Evolutionary conservation across 1,140 invertebrate species (phyloP), one percentile per base, ranked within the genome.

Genomic region (Pseudomyrmex gracilis): DNA sequence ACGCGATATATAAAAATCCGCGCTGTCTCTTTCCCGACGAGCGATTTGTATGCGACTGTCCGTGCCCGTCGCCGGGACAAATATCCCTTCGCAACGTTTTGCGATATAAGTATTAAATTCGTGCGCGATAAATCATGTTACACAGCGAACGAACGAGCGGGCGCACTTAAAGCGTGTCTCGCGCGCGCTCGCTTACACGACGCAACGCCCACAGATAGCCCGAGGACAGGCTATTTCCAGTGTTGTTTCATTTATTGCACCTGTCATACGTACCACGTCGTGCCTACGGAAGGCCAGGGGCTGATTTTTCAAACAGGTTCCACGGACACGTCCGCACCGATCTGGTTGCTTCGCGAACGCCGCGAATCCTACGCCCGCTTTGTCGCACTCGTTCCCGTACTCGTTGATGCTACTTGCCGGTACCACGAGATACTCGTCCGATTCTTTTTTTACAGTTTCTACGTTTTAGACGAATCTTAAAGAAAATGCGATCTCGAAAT

Each of bases 301-400:
- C 85, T 95, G 95, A 87, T 95, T 94, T 60, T 92, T 89, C 64
- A 95, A 90, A 91, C 95, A 95, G 47, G 93, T 92, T 34, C 93
- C 93, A 60, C 87, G 89, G 3, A 92, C 90, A 17, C 88, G 86
- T 64, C 84, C 85, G 71, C 95, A 95, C 68, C 94, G 87, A 66
- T 94, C 90, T 3, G 90, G 90, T 86, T 95, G 95, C 51, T 85
- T 93, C n/a, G 87, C 92, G 84, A 95, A 95, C 1, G 94, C 94
- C 45, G 92, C 91, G 86, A 93, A 95, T 47, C 93, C 94, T n/a
- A 95, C 93, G 17, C 95, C 95, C 20, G 92, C 92, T 66, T 92
- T 94, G 88, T 95, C 92, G 66, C 95, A 95, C 34, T 93, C 90
- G 64, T 92, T 91, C 20, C 94, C 94, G 68, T 93, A 91, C n/a